Evolutionary conservation across 2,888 invertebrate genomes (phyloP), one percentile per base, ranked within the genome.

Genomic region (Polymixis lichenea): DNA sequence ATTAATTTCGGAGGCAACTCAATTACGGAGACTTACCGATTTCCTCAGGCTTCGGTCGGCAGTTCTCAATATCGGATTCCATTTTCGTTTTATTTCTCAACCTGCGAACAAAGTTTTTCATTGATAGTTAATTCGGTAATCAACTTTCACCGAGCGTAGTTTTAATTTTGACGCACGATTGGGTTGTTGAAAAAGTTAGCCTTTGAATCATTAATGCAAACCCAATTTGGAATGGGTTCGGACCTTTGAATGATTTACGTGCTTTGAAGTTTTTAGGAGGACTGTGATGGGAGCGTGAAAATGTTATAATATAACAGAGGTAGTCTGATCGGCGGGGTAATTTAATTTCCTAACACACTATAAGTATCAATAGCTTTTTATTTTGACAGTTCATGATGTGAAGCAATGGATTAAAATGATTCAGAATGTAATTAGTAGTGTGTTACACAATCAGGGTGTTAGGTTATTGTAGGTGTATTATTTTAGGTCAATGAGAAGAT

Each of bases 21-120:
- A 58, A 65, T 81, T 71, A 58, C 71, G 71, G 51, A 53, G 49
- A 89, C 94, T 93, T 76, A 96, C 95, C 96, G 55, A 91, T 90
- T 86, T 94, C 94, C n/a, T 91, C 90, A 32, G 89, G 89, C 83
- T 95, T 95, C 51, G 89, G 91, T 46, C 92, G 91, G 80, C 90
- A 91, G 74, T 94, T 95, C 79, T 94, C 95, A 46, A 65, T 65
- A 71, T 95, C 95, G 0, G 93, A 75, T 62, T 94, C 93, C 81
- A 91, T 85, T 91, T 95, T 95, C 3, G 90, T 80, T 92, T 95
- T 95, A 84, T 88, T 94, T 90, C 93, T 95, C 82, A 94, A 89
- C 81, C 95, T 96, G 95, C 38, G 90, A 94, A 87, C 84, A 89
- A 89, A 90, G 64, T 60, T 78, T 78, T 53, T 55, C 17, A 19